Base-by-base conservation (phyloP, 2,888 invertebrate species). In the Patella ulyssiponensis region DNA sequence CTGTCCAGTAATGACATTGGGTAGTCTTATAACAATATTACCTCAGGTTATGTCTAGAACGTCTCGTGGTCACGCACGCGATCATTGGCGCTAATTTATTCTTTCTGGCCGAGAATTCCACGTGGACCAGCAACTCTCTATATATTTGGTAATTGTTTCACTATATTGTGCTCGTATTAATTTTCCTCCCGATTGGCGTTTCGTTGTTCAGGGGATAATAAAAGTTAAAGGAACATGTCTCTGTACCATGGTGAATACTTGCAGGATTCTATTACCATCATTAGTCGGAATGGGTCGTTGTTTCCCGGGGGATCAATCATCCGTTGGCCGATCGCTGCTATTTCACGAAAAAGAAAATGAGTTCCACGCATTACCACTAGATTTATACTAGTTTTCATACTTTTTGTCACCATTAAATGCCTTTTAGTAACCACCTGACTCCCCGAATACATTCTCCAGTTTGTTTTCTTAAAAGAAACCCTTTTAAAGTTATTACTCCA, bases 91-190 rank as follows among this genome's bases (percentile, higher is more conserved):
- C 73, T 72, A 58, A 72, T 76, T 76, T 71, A 72, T 73, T 71
- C 76, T 52, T 76, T 52, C 76, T 70, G 27, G 33, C 70, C 71
- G 71, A 64, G 20, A 23, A 64, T 64, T 64, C 64, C 23, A 20
- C 3, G 14, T 20, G 64, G 64, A 64, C 64, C 23, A 64, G 23
- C 20, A 64, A 64, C 64, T 64, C 64, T 20, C 64, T 23, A 74
- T 73, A 75, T 76, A 76, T 73, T 74, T 75, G 72, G 73, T 76
- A 79, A 79, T 79, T 79, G 73, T 76, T 73, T 23, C 69, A 58
- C 56, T 20, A 20, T 74, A 71, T 73, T 69, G 73, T 71, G 74
- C 70, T 79, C 74, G 74, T 58, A 76, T 79, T 79, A 76, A 79
- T 79, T 79, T 76, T 73, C 64, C 53, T 64, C 64, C 71, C 70